phyloP scores from a whole-genome alignment of 2,797 vertebrate species.

The Rousettus madagascariensis region DNA sequence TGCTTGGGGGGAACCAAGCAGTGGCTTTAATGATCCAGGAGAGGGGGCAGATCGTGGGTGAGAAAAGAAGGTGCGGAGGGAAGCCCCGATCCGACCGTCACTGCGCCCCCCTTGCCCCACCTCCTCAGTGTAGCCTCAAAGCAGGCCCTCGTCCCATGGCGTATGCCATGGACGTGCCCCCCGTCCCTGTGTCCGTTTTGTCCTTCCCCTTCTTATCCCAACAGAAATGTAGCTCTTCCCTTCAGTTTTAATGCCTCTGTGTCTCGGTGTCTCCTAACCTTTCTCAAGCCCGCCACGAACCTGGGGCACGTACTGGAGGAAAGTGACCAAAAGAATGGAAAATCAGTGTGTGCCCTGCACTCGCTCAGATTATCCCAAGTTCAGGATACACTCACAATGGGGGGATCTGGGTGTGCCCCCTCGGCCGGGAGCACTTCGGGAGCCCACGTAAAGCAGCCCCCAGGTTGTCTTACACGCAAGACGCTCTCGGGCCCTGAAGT shows the following conservation, averaged over 20 bases:
- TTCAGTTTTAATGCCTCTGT: too few species aligned
- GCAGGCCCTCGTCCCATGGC: background rate
- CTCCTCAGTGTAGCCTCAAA: background rate
- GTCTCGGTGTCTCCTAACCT: background rate
- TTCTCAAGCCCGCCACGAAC: rapidly evolving
- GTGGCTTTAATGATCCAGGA: background rate
- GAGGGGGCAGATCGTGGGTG: background rate
- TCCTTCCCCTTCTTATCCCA: background rate
- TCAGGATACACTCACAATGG: rapidly evolving
- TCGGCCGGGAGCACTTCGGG: rapidly evolving
- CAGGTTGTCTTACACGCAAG: too few species aligned
- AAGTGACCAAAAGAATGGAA: background rate
- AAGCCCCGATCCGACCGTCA: background rate
- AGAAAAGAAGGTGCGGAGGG: background rate
- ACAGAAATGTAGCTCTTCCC: background rate
- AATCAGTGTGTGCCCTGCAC: background rate
- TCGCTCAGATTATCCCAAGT: background rate
- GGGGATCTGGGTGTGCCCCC: background rate
- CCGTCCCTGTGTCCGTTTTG: background rate
- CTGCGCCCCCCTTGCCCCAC: background rate
- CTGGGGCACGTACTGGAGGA: background rate
- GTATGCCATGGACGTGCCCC: background rate
- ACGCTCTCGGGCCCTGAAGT: rapidly evolving
- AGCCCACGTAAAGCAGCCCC: background rate
- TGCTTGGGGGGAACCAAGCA: background rate